These are phyloP conservation scores for Chrysolina americana DNA, from an alignment of 2,888 invertebrate species.

Conservation along the genomic window DNA sequence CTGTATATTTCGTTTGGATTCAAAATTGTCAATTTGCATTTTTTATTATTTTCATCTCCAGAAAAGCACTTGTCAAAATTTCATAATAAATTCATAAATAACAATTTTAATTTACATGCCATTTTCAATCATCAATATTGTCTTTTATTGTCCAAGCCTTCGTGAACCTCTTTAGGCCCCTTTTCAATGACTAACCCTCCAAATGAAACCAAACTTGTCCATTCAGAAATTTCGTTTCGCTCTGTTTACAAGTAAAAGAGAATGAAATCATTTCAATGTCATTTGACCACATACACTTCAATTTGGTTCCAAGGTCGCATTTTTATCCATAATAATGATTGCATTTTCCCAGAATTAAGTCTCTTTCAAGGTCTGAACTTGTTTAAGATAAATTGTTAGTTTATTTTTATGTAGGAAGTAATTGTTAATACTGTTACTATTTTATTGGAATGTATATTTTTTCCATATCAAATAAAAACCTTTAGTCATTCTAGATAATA, in stretches of 20 bases:
- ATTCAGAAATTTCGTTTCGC: too few relatives aligned
- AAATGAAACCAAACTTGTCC: too few relatives aligned
- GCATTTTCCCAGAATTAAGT: neutral
- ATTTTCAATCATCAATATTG: neutral
- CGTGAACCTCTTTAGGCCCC: neutral
- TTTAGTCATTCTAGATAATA: too few relatives aligned
- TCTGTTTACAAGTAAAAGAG: neutral
- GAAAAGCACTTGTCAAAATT: too few relatives aligned
- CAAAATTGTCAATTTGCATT: too few relatives aligned
- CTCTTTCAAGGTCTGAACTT: conserved; percentile 11
- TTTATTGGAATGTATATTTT: neutral
- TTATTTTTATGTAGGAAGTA: conserved; percentile 10
- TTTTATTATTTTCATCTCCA: too few relatives aligned
- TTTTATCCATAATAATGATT: neutral
- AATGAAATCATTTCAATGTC: neutral
- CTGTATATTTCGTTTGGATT: too few relatives aligned
- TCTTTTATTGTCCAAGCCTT: neutral
- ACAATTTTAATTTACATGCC: too few relatives aligned
- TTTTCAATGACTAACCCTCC: too few relatives aligned
- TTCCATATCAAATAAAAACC: too few relatives aligned
- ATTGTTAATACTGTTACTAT: neutral
- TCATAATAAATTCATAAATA: too few relatives aligned
- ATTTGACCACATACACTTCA: neutral
- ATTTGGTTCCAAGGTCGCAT: neutral
- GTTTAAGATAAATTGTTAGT: neutral